Conservation (phyloP, 2,888 invertebrate species). For the Cephus rjabovi region DNA sequence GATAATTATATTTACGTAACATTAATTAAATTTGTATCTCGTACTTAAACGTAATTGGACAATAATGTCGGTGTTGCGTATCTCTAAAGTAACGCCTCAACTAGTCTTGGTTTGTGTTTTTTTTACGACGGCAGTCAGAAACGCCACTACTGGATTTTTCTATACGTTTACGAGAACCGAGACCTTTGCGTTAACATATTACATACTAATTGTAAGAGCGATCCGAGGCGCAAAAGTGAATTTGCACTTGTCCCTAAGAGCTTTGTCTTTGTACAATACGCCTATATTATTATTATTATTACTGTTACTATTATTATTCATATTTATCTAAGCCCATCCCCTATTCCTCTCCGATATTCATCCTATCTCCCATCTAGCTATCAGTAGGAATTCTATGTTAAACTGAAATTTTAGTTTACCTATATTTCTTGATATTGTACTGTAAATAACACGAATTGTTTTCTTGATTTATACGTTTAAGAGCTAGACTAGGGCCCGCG, state of each 20-base stretch:
- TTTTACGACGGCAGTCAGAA: not conserved
- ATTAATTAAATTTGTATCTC: not conserved
- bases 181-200: not conserved
- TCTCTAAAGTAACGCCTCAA: not conserved
- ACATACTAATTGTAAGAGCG: not conserved
- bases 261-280: not conserved
- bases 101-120: not conserved
- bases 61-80: not conserved
- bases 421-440: not conserved
- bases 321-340: not conserved
- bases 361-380: not conserved
- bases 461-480: not conserved
- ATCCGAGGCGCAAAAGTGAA: not conserved
- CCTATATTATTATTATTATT: not conserved
- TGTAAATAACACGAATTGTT: constrained; percentile 2
- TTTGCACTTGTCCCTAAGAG: not conserved
- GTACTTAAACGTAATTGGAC: not conserved
- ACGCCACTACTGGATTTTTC: not conserved
- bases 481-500: not conserved
- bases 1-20: not conserved
- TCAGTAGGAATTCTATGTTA: not conserved
- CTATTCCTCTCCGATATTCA: not conserved
- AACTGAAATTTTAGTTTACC: not conserved
- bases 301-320: not conserved
- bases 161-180: not conserved